Evolutionary conservation across 2,888 invertebrate species (phyloP), one percentile per base, ranked within the genome.

Genomic region (Ectemnius cavifrons): DNA sequence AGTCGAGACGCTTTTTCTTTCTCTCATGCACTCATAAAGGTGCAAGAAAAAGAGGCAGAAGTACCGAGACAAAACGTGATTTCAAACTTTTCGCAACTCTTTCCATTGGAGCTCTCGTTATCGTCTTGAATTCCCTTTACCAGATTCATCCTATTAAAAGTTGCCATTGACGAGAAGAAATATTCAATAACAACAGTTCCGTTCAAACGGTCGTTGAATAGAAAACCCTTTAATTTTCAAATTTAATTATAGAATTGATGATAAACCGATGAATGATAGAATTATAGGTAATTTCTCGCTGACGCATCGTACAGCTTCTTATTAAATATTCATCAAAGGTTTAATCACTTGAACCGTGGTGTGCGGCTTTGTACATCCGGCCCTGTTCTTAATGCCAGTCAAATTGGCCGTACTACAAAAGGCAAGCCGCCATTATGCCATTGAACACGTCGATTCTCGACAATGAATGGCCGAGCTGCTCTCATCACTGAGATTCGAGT

Each of bases 31-130:
- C 37, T 60, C 27, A 37, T 20, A 5, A 59, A 61, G 66, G 66
- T 37, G 18, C 49, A 49, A 56, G 28, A 62, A 63, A 58, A 57
- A 64, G 46, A 60, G 57, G 14, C 45, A 45, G n/a, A 3, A 37
- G 11, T 6, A 8, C 37, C 37, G 37, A 37, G 1, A 23, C 11
- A 37, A 37, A 37, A 11, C 8, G 8, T 11, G 37, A 37, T 37
- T 11, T 37, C 8, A 11, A 8, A 37, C 37, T 37, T 37, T 58
- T 57, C 80, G 79, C 68, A 71, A 62, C 65, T 77, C 71, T 73
- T 73, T 61, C 60, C 68, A 56, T 63, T 78, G 56, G 64, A 5
- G n/a, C 60, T 60, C 60, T 60, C 16, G 28, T 62, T 52, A 52
- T 14, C 14, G 14, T 52, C 13, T 14, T 16, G 1, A n/a, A 2